Base-by-base conservation (phyloP, 2,113 vertebrate species). In the Thamnaconus septentrionalis region DNA sequence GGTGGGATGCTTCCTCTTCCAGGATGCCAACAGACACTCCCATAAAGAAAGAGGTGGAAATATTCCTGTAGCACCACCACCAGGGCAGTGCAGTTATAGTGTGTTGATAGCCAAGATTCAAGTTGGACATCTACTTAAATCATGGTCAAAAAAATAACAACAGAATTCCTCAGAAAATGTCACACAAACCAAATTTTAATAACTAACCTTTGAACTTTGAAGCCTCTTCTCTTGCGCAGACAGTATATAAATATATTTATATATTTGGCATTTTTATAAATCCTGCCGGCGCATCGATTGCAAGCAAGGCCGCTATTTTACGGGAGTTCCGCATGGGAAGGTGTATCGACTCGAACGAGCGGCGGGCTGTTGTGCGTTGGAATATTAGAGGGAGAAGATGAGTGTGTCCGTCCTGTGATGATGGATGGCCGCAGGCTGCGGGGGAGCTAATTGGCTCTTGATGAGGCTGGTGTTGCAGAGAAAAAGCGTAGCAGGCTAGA, bases 361-460 rank as follows among this genome's bases (percentile, higher is more conserved):
- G 18, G 18, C 66, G 66, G 48, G 10, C 64, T 82, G 66, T 69
- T 75, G 70, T 66, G 68, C 70, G 80, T 81, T 82, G 73, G 80
- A 72, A 71, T 68, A 82, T 80, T 88, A 85, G 73, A 76, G 71
- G 74, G 78, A 85, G 84, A 83, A 85, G 84, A 88, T 90, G 88
- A 89, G 87, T 40, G 70, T 85, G 85, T 85, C 87, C 85, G 79
- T 83, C 69, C 75, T 10, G 66, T 71, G 81, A 86, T 91, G 89
- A 91, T 91, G 88, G 84, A 91, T 91, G 81, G 76, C 80, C 61
- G 44, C 67, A 73, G 76, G 80, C 79, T 82, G 75, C 71, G 10
- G 72, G 83, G 74, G 77, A 82, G 69, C 80, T 91, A 90, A 91
- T 89, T 89, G 83, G 82, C 83, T 84, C 80, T 84, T 89, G 89